phyloP scores from a whole-genome alignment of 2,113 vertebrate genomes.

The Trichechus manatus region DNA sequence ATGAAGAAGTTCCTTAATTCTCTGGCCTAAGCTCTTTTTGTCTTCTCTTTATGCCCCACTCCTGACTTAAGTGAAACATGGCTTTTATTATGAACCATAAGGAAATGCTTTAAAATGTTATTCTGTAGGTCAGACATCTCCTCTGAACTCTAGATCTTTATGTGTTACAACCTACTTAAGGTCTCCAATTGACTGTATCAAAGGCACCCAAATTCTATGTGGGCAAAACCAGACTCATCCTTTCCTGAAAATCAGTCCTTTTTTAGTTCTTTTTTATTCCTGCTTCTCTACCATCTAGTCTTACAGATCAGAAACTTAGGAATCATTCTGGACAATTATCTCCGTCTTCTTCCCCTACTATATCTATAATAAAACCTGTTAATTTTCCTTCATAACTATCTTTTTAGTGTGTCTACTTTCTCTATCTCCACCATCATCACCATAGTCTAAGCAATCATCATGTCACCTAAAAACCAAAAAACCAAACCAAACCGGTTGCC shows the following conservation, averaged over 20 bases:
- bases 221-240: neutral
- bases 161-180: neutral
- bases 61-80: neutral
- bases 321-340: neutral
- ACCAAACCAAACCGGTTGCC: neutral
- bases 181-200: neutral
- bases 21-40: neutral
- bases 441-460: neutral
- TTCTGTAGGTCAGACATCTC: neutral
- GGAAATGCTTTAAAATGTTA: constrained; percentile 7
- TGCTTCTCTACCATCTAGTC: neutral
- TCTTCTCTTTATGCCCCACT: neutral
- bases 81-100: constrained; percentile 14
- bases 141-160: neutral
- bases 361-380: neutral
- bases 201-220: neutral
- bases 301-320: neutral
- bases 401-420: neutral
- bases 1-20: neutral
- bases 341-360: neutral
- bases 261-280: neutral
- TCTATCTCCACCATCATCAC: neutral
- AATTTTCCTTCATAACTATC: neutral
- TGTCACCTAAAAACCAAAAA: neutral
- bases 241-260: neutral